Percentiles rank a stretch among this genome's conserved stretches.
phyloP scores from a whole-genome alignment of 2,797 vertebrate genomes.

The Crenuchus spilurus region DNA sequence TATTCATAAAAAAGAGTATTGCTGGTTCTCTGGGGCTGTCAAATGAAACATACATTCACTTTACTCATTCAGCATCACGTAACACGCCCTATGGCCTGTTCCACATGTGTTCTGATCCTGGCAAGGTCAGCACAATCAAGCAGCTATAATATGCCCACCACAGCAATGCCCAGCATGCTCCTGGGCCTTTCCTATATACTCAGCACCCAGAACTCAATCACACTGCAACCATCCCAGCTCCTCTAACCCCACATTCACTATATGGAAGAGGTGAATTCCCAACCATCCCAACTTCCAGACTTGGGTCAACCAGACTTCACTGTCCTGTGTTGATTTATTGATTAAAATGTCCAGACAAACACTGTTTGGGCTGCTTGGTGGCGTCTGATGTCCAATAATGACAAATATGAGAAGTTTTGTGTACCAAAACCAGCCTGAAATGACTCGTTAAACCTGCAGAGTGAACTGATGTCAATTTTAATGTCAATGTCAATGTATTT shows the following conservation, averaged over 20 bases:
- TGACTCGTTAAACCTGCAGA: too few relatives aligned
- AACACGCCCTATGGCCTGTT: slow-evolving; percentile 1
- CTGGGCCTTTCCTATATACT: slow-evolving; percentile 17
- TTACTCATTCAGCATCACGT: background rate
- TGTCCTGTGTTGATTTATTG: background rate
- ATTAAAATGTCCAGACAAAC: background rate
- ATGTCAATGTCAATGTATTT: too few relatives aligned
- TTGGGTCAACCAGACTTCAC: background rate
- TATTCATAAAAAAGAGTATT: too few relatives aligned
- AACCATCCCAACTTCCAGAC: background rate
- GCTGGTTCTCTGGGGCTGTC: background rate
- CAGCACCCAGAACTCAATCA: slow-evolving; percentile 1
- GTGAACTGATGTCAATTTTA: too few relatives aligned
- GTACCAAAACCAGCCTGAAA: too few relatives aligned
- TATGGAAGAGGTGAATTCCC: background rate
- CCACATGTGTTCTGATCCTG: slow-evolving; percentile 30
- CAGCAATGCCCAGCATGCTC: slow-evolving; percentile 7
- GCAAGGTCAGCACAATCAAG: slow-evolving; percentile 43
- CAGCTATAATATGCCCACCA: slow-evolving; percentile 33
- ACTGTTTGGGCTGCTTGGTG: background rate
- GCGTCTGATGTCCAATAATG: too few relatives aligned
- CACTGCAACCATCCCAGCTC: background rate
- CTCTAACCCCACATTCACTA: background rate
- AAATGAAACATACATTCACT: background rate
- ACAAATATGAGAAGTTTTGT: too few relatives aligned